Base-by-base conservation (phyloP, 2,888 invertebrate species). In the Lasioglossum morio region DNA sequence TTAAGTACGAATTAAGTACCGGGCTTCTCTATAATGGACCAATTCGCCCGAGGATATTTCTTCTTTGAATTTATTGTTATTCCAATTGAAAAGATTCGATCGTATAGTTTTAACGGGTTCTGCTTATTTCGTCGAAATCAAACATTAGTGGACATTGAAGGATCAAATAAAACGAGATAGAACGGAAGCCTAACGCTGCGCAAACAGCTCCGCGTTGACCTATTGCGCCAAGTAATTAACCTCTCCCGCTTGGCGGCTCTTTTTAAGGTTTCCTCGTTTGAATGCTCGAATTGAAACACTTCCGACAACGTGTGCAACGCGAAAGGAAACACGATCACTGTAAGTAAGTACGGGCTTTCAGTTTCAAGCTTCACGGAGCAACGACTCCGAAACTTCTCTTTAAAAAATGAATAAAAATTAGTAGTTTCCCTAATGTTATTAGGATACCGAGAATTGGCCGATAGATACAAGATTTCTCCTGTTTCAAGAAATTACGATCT, bases 191-290 rank as follows among this genome's bases (percentile, higher is more conserved):
- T 82, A 82, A 85, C 89, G 83, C 90, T 92, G 86, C 84, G 76
- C 88, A 90, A 92, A 91, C 91, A 89, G 81, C 63, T 86, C 86
- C 79, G 86, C 63, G 82, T 78, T 89, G 86, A 90, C 90, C 90
- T 90, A 90, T 89, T 78, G 88, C 89, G 77, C 84, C 80, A 88
- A 89, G 85, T 91, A 93, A 93, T 93, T 93, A 93, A 91, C 86
- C 77, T 88, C 81, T 76, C 81, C 40, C 75, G 78, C 70, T 91
- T 76, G 81, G 80, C 81, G 77, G 77, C 53, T 69, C 73, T 79
- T 87, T 63, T 23, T 88, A 85, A 81, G 91, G 90, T 81, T 88
- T 90, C 91, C 75, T 63, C 48, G 30, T 40, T 37, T 43, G 30
- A 40, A 79, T 27, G 72, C 57, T 77, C 53, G 37, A 60, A 76